Evolutionary conservation across 2,888 invertebrate species (phyloP), one percentile per base, ranked within the genome.

Genomic region (Graphium colonna): DNA sequence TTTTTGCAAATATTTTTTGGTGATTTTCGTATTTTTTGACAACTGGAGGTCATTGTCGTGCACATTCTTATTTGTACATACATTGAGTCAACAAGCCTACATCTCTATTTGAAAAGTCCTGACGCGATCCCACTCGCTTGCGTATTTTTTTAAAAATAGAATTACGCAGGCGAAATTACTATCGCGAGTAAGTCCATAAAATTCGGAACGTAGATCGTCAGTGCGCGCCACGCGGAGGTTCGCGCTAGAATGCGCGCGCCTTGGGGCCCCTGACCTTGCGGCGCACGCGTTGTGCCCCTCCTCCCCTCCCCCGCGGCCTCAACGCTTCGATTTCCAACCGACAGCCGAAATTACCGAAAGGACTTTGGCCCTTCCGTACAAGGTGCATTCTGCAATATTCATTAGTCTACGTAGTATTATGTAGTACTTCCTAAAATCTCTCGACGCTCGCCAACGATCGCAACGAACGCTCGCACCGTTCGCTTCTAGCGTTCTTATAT

Each of bases 241-340:
- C 68, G 72, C 65, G 63, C 63, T 63, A 60, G 61, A 64, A 63
- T 70, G 75, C 71, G 76, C 73, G 69, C 72, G 74, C 69, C 68
- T 64, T 61, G 71, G 81, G 82, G 82, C 83, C 84, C 79, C 83
- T 81, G 83, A 80, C 83, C 83, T 83, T 82, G 83, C 66, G 67
- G 63, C 56, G 67, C 69, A 69, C 75, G 70, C 74, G 71, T 71
- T 61, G 68, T 60, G 61, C 64, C 69, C 65, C 65, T 57, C 48
- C 58, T 60, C 55, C 58, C 51, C 61, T 57, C 66, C 58, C 56
- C 66, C 54, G 59, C 56, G 56, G 63, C 58, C 60, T 61, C 63
- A 68, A 68, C 72, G 77, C 73, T 70, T 74, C 78, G 51, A 60
- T 52, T 54, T 56, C 53, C 56, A 57, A 50, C 56, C 54, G 52